phyloP scores from a whole-genome alignment of 2,113 vertebrate species.

The human (Homo sapiens) region DNA sequence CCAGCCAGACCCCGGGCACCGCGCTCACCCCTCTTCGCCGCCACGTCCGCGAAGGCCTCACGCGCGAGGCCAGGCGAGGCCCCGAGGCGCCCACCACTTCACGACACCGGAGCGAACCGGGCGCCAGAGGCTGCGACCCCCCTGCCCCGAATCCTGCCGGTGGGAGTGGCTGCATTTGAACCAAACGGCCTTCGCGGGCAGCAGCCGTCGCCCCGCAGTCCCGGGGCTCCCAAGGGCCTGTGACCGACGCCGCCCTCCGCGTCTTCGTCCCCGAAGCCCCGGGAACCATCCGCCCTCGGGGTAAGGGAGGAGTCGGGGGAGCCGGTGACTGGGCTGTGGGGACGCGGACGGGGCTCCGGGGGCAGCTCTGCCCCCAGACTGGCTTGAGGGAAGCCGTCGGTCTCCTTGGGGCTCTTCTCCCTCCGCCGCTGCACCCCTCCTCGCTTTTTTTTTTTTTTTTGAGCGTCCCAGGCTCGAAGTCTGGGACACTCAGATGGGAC shows the following conservation, averaged over 20 bases:
- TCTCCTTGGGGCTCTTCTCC: neutral
- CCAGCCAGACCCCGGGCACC: rapidly evolving
- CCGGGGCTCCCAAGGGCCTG: neutral
- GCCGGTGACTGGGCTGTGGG: neutral
- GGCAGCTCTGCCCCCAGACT: neutral
- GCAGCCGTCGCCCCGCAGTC: neutral
- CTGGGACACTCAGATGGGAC: neutral
- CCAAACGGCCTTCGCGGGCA: neutral
- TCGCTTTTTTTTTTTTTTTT: neutral
- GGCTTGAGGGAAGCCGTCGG: too few species aligned
- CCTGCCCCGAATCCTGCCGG: neutral
- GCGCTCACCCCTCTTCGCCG: neutral
- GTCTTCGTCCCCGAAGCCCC: neutral
- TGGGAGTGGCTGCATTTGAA: slow-evolving; percentile 51
- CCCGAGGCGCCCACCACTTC: neutral
- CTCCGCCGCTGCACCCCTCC: neutral
- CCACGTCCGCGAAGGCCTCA: neutral
- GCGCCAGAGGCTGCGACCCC: neutral
- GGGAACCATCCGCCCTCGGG: slow-evolving; percentile 11
- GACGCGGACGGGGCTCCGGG: neutral
- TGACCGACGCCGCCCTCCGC: neutral
- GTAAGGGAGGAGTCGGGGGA: neutral
- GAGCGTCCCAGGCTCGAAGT: neutral
- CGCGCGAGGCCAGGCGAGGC: rapidly evolving
- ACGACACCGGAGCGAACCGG: neutral